A percentile compares a stretch with the other conserved stretches of the same genome.
Conservation (phyloP, 2,888 invertebrate species). For the Drosophila anomelani region DNA sequence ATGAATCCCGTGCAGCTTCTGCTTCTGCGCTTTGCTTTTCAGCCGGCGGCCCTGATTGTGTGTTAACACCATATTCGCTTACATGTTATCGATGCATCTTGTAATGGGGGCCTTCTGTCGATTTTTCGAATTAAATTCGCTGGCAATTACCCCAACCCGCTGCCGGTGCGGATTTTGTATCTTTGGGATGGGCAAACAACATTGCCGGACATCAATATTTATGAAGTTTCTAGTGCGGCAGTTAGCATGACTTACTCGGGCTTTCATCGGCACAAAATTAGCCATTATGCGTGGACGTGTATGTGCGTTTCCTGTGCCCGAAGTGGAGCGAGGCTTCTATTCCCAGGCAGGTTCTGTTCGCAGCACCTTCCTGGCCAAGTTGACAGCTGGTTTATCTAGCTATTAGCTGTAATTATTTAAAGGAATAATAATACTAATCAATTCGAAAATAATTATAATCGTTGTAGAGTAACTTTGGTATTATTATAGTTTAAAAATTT, state of each 20-base stretch:
- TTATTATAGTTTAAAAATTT: not conserved
- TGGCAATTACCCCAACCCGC: constrained; percentile 43
- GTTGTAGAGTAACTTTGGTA: not conserved
- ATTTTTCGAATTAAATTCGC: constrained; percentile 65
- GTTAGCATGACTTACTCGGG: constrained; percentile 36
- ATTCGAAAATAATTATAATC: not conserved
- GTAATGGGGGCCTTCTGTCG: constrained; percentile 70
- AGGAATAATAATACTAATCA: not conserved
- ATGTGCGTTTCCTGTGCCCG: constrained; percentile 31
- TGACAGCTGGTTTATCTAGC: constrained; percentile 24
- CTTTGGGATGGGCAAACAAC: constrained; percentile 33
- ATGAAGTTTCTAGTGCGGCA: constrained; percentile 55
- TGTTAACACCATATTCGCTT: constrained; percentile 81
- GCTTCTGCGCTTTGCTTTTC: constrained; percentile 61
- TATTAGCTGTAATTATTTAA: constrained; percentile 2
- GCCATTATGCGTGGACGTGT: constrained; percentile 28
- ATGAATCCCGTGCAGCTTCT: constrained; percentile 67
- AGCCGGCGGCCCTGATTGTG: constrained; percentile 67
- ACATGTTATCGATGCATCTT: constrained; percentile 74
- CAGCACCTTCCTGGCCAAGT: constrained; percentile 3
- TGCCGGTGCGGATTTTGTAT: constrained; percentile 13
- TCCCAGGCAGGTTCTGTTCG: constrained; percentile 17
- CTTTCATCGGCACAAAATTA: constrained; percentile 35
- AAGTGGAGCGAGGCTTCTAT: constrained; percentile 10
- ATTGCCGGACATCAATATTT: constrained; percentile 65